Evolutionary conservation across 2,888 invertebrate genomes (phyloP).

Genomic region (Phortica magna): DNA sequence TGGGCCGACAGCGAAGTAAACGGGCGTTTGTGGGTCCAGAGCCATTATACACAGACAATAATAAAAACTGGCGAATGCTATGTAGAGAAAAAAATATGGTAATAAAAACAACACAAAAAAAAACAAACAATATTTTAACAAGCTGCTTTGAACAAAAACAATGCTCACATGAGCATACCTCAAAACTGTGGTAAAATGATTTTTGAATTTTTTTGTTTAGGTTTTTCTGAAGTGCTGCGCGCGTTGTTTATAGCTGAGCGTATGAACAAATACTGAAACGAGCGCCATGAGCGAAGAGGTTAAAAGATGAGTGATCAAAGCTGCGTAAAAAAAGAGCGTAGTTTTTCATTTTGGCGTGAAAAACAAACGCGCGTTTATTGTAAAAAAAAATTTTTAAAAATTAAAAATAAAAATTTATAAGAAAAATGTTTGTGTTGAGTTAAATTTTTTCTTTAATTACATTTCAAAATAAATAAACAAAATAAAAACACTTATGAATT

Average conservation of each 20-base stretch:
- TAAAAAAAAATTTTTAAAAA: too few species aligned
- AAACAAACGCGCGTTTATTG: neutral
- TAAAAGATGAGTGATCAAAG: neutral
- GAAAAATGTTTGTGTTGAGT: neutral
- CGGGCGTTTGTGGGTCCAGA: constrained; percentile 52
- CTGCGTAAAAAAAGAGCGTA: neutral
- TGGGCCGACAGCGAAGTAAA: constrained; percentile 76
- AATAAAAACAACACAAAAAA: neutral
- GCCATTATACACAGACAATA: constrained; percentile 45
- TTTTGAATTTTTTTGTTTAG: too few species aligned
- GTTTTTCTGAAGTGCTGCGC: neutral
- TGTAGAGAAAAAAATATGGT: neutral
- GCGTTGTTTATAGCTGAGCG: constrained; percentile 6
- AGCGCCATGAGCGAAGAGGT: neutral
- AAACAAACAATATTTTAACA: too few species aligned
- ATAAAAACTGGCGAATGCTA: neutral
- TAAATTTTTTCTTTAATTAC: constrained; percentile 6
- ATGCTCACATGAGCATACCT: neutral
- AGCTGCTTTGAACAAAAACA: too few species aligned
- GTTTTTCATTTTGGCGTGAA: too few species aligned
- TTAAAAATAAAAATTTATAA: neutral
- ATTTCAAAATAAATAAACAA: constrained; percentile 14
- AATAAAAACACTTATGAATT: neutral
- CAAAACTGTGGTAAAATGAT: neutral
- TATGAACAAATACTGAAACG: neutral